Evolutionary conservation across 2,888 invertebrate genomes (phyloP).

Genomic region (Mesoligia furuncula): DNA sequence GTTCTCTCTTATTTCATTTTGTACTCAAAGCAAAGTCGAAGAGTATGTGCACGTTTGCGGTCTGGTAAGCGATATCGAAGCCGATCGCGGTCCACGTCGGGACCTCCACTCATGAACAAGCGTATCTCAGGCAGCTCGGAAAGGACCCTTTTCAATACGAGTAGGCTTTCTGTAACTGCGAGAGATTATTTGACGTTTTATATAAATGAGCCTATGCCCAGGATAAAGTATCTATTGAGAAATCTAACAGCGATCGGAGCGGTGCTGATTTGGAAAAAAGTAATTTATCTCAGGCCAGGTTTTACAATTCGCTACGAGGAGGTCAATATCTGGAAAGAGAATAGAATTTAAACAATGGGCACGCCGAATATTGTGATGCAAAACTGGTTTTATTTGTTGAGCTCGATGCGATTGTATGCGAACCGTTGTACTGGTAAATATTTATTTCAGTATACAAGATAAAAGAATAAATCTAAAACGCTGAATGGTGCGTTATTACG

Average conservation of each 20-base stretch:
- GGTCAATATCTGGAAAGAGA: constrained; percentile 47
- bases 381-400: constrained; percentile 54
- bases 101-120: constrained; percentile 62
- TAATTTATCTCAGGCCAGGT: constrained; percentile 57
- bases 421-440: constrained; percentile 41
- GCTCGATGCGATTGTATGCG: constrained; percentile 41
- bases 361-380: constrained; percentile 51
- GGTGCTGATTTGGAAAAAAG: constrained; percentile 59
- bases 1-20: constrained; percentile 59
- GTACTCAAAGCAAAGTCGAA: constrained; percentile 36
- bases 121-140: constrained; percentile 50
- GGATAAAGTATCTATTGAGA: constrained; percentile 69
- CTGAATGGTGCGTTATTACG: constrained; percentile 20
- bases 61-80: constrained; percentile 52
- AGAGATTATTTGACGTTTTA: constrained; percentile 72
- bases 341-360: constrained; percentile 54
- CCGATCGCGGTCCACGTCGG: constrained; percentile 39
- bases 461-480: constrained; percentile 39
- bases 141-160: constrained; percentile 70
- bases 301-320: constrained; percentile 51
- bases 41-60: constrained; percentile 50
- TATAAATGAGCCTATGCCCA: constrained; percentile 70
- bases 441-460: constrained; percentile 45
- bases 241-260: constrained; percentile 51
- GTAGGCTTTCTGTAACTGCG: constrained; percentile 67